These are phyloP conservation scores for Eolophus roseicapilla DNA, from an alignment of 2,113 vertebrate genomes.

Conservation along the genomic window DNA sequence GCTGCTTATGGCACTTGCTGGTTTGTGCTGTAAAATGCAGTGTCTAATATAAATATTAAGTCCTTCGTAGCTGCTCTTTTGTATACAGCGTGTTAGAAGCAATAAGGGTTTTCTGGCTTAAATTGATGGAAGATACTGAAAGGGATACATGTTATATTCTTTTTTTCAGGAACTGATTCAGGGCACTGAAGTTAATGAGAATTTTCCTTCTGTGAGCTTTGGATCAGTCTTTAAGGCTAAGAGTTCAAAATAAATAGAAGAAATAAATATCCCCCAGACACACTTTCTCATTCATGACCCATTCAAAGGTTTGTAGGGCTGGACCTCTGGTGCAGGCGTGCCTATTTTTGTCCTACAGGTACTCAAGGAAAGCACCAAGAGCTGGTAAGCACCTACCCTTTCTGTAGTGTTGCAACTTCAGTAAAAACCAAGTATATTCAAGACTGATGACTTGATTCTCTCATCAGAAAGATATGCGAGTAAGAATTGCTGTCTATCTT, in stretches of 20 bases:
- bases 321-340: not conserved
- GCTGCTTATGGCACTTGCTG: not conserved
- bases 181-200: not conserved
- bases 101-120: not conserved
- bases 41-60: not conserved
- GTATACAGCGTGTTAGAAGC: not conserved
- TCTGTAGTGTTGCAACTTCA: not conserved
- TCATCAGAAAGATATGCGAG: conserved; percentile 64
- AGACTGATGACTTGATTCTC: conserved; percentile 40
- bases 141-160: not conserved
- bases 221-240: not conserved
- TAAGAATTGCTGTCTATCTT: conserved; percentile 59
- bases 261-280: not conserved
- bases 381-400: not conserved
- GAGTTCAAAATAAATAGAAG: not conserved
- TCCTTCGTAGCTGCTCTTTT: not conserved
- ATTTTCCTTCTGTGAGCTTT: not conserved
- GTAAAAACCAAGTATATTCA: conserved; percentile 14
- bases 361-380: not conserved
- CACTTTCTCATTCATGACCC: not conserved
- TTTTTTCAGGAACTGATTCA: not conserved
- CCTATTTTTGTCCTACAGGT: not conserved
- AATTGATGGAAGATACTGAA: not conserved
- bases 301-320: not conserved
- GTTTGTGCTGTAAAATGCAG: not conserved